Percentiles rank a stretch among this genome's conserved stretches.
Conservation (phyloP, 1,140 invertebrate species). For the Orchestia grillus region DNA sequence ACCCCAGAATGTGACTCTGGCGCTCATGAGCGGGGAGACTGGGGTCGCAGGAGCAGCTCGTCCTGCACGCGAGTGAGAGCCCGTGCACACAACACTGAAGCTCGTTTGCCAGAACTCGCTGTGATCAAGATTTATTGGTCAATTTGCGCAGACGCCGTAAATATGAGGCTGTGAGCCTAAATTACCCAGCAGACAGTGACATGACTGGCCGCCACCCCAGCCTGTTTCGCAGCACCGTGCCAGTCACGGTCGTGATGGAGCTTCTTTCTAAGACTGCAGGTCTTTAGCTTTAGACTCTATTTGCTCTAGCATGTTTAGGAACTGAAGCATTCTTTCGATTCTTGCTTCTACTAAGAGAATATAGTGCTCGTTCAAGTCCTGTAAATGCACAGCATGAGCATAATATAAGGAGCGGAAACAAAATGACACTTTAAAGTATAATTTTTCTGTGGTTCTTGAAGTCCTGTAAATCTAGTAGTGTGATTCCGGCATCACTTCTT, state of each 20-base stretch:
- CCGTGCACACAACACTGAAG: not conserved
- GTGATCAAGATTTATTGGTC: slow-evolving; percentile 37
- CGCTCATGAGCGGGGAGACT: too few species aligned
- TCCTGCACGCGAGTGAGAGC: not conserved
- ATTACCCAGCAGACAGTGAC: slow-evolving; percentile 16
- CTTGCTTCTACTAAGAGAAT: not conserved
- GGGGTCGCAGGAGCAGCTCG: not conserved
- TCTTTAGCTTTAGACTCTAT: not conserved
- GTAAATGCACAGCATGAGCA: too few species aligned
- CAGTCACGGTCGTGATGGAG: not conserved
- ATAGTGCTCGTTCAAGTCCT: too few species aligned
- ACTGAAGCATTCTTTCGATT: not conserved
- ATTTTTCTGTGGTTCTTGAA: too few species aligned
- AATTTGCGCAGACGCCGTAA: not conserved
- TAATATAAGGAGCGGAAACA: too few species aligned
- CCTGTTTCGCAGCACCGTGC: not conserved
- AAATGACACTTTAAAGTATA: too few species aligned
- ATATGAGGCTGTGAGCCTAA: not conserved
- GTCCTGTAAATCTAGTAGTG: too few species aligned
- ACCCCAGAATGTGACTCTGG: too few species aligned
- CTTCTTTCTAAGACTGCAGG: not conserved
- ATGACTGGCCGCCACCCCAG: not conserved
- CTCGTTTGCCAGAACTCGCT: slow-evolving; percentile 13
- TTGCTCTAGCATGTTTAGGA: not conserved
- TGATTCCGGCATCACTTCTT: too few species aligned